These are phyloP conservation scores for Campoletis sonorensis DNA, from an alignment of 1,140 invertebrate genomes.

Conservation along the genomic window DNA sequence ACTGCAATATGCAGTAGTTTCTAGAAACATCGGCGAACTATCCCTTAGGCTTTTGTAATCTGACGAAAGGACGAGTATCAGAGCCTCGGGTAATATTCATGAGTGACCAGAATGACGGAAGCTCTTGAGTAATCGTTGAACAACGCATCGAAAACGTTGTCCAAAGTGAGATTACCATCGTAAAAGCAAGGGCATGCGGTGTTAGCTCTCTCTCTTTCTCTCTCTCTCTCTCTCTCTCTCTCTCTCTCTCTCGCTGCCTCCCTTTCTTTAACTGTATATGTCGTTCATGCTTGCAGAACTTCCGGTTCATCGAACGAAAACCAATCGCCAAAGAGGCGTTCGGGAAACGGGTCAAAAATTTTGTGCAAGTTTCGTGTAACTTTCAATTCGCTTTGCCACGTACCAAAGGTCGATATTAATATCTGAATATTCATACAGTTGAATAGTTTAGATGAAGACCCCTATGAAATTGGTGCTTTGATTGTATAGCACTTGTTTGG, in stretches of 20 bases:
- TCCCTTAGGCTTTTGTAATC: conserved; percentile 42
- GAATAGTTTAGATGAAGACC: neutral
- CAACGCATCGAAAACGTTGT: conserved; percentile 21
- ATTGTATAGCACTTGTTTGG: neutral
- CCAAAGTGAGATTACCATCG: conserved; percentile 21
- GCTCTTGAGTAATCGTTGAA: conserved; percentile 40
- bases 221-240: neutral
- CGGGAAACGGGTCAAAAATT: neutral
- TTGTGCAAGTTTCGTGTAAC: conserved; percentile 13
- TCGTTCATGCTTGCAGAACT: neutral
- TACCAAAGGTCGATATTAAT: conserved; percentile 20
- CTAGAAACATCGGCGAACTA: conserved; percentile 20
- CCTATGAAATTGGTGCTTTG: neutral
- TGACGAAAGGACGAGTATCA: conserved; percentile 1
- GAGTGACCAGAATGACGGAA: conserved; percentile 42
- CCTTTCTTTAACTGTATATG: neutral
- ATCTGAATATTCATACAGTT: conserved; percentile 19
- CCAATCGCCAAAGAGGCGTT: neutral
- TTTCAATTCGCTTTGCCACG: conserved; percentile 19
- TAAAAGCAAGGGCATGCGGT: neutral
- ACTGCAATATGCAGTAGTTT: conserved; percentile 33
- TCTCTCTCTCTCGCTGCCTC: neutral
- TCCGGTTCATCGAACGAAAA: conserved; percentile 27
- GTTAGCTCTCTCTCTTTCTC: neutral
- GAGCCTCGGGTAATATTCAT: conserved; percentile 44